Base-by-base conservation (phyloP, 2,113 vertebrate species). In the Amphilophus citrinellus region DNA sequence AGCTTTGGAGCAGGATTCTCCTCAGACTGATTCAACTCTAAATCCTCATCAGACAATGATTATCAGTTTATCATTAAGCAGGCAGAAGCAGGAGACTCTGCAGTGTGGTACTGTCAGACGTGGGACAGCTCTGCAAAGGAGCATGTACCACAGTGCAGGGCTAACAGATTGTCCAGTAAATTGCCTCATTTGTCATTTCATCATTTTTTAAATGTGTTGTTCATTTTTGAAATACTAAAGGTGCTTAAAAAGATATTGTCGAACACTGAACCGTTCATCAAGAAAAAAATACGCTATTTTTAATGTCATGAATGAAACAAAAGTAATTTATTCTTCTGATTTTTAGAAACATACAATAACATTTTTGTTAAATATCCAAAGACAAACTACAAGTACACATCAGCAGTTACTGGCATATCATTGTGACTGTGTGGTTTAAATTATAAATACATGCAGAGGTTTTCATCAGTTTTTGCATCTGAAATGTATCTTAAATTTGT, bases 1-100 rank as follows among this genome's bases (percentile, higher is more conserved):
- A 0, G 0, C 0, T 93, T 90, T 83, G 90, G 89, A 32, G 3
- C 94, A 87, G 92, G 93, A 10, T 79, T 88, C 83, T 91, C 89
- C 1, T 87, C 83, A 76, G 42, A 79, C 8, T 5, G 65, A 50
- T 88, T 85, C 56, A 57, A 65, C 65, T 88, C 44, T 58, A 85
- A 76, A 62, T 3, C 61, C 22, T 61, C 3, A 65, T 86, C 0
- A 80, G 17, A 32, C 59, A 53, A 61, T 22, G 37, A 88, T 42
- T 88, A 65, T 2, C 78, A 81, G 27, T 88, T 88, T 5, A 77
- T 81, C 22, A 84, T 88, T 2, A 84, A 88, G 17, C 15, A 2
- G 4, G 1, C 78, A 73, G 82, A 84, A 35, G 17, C 61, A 30
- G 78, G 68, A 85, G 78, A 85, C 50, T 57, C 61, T 27, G 78